These are phyloP conservation scores for Perca fluviatilis DNA, from an alignment of 2,113 vertebrate genomes.

Conservation along the genomic window DNA sequence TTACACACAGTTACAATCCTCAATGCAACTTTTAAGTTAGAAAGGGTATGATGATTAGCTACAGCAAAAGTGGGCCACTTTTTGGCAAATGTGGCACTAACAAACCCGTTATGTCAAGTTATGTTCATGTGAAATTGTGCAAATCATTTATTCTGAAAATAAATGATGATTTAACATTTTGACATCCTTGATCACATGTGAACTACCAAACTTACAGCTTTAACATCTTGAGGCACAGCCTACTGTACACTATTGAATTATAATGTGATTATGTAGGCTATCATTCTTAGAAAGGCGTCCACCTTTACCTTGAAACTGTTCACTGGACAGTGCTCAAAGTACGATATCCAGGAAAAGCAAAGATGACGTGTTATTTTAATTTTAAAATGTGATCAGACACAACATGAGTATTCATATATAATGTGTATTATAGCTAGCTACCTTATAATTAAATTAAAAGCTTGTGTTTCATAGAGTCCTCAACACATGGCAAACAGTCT, in stretches of 20 bases:
- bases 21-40: background rate
- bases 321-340: background rate
- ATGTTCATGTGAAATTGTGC: no score
- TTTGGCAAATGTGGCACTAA: background rate
- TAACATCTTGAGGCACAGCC: background rate
- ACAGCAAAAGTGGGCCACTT: background rate
- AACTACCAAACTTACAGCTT: background rate
- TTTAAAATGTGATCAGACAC: background rate
- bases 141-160: background rate
- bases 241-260: background rate
- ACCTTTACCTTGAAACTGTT: background rate
- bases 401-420: background rate
- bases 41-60: background rate
- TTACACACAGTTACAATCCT: background rate
- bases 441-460: background rate
- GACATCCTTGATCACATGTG: background rate
- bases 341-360: no score
- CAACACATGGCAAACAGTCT: background rate
- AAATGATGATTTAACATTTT: background rate
- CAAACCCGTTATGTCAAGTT: no score
- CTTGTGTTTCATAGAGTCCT: background rate
- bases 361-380: background rate
- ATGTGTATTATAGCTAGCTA: background rate
- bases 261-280: background rate
- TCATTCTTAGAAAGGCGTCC: background rate